phyloP scores from a whole-genome alignment of 1,140 invertebrate genomes.

The Brachionus manjavacas region DNA sequence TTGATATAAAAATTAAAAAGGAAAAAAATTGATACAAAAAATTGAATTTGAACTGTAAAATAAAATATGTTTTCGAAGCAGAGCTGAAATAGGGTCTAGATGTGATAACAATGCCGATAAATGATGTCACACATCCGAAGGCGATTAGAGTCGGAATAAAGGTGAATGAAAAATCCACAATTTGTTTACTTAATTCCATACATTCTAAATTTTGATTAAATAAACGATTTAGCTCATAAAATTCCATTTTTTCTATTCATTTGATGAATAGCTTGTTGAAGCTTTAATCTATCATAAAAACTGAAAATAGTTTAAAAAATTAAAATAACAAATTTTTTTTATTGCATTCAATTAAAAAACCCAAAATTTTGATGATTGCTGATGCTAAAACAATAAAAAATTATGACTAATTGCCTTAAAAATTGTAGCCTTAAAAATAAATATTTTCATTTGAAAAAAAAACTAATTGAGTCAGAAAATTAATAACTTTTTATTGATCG shows the following conservation, averaged over 20 bases:
- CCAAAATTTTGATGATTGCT: not conserved
- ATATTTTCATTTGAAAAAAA: not conserved
- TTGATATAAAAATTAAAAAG: not conserved
- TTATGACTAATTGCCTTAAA: not conserved
- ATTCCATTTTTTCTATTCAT: conserved; percentile 36
- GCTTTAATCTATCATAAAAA: not conserved
- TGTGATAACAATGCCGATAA: not conserved
- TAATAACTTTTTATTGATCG: not conserved
- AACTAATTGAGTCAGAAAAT: not conserved
- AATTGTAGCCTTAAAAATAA: not conserved
- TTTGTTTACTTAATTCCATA: not conserved
- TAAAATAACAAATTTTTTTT: not conserved
- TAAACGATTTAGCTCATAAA: conserved; percentile 37
- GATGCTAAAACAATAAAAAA: too few species aligned
- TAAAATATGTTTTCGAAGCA: not conserved
- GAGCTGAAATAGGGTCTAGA: conserved; percentile 6
- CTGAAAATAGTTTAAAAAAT: not conserved
- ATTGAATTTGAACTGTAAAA: not conserved
- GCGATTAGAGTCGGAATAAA: not conserved
- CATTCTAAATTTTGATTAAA: not conserved
- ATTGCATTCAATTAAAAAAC: not conserved
- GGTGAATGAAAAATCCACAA: not conserved
- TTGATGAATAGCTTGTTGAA: not conserved
- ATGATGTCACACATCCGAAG: not conserved
- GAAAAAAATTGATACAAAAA: conserved; percentile 32